Base-by-base conservation (phyloP, 2,113 vertebrate species). In the Martes martes region DNA sequence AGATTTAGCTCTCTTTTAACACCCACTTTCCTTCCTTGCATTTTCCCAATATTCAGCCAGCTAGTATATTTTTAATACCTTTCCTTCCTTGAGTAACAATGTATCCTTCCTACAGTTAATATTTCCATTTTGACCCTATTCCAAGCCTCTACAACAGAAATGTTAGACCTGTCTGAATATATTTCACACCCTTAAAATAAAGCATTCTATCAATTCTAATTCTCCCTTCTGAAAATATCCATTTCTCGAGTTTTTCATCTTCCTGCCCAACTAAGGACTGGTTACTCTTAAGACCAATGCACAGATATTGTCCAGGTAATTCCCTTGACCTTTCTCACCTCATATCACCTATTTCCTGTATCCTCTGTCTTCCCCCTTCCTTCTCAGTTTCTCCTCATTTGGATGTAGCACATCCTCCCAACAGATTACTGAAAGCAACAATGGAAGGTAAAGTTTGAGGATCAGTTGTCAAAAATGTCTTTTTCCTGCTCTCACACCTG, bases 151-250 rank as follows among this genome's bases (percentile, higher is more conserved):
- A 26, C 28, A 81, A 76, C 4, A 84, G 63, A 96, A 90, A 89
- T 52, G 11, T 73, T 67, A 97, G 96, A 76, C 14, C 28, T 89
- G 33, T 91, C 33, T 80, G 65, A 94, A 73, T 80, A 67, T 57
- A 95, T 71, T 73, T 96, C 33, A 82, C 7, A 81, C 4, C 90
- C 39, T 79, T 82, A 87, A n/a, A 1, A 24, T 71, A 23, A 78
- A 98, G 67, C 59, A 86, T 74, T 21, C 33, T 87, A 55, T 61
- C 55, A 69, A 85, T 61, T 96, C 13, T 9, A 93, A 91, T 76
- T 95, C 15, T 95, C 78, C 61, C 36, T 36, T 76, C 73, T 65
- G 26, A 96, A 76, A 28, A 84, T 33, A 94, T 65, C 33, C 2
- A 63, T 84, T 95, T 71, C 45, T 63, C 14, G 31, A 55, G 31